Conservation (phyloP, 2,888 invertebrate genomes). For the Cyrtodaria siliqua region DNA sequence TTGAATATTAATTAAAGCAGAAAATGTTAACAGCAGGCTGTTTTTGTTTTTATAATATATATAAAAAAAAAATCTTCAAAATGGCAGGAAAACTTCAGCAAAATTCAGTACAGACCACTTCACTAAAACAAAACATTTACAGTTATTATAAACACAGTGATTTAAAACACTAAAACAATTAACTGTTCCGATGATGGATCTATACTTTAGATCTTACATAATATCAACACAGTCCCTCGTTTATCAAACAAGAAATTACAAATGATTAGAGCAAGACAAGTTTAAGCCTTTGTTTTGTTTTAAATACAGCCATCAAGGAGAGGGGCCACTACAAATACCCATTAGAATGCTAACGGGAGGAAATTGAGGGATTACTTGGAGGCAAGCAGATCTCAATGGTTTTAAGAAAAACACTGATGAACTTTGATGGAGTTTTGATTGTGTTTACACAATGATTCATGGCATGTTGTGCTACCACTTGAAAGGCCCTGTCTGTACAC, state of each 20-base stretch:
- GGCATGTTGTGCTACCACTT: neutral
- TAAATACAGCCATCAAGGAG: neutral
- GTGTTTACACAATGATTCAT: neutral
- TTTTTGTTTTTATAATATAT: too few species aligned
- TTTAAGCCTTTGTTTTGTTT: constrained; percentile 13
- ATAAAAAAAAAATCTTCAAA: neutral
- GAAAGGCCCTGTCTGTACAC: neutral
- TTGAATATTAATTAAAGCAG: too few species aligned
- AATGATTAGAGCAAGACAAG: constrained; percentile 25
- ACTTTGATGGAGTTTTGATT: neutral
- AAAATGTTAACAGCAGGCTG: too few species aligned
- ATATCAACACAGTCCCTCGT: constrained; percentile 52
- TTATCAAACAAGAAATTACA: constrained; percentile 45
- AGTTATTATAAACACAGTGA: constrained; percentile 47
- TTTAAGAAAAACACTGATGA: constrained; percentile 3
- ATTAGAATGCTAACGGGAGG: too few species aligned
- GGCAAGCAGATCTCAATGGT: neutral
- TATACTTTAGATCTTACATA: constrained; percentile 51
- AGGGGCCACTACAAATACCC: too few species aligned
- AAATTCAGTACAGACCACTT: neutral
- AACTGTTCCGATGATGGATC: constrained; percentile 44
- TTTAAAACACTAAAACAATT: constrained; percentile 56
- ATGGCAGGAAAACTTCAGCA: neutral
- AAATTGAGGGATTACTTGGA: neutral
- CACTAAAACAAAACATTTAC: neutral